Conservation (phyloP, 2,797 vertebrate species). For the Lagocephalus sceleratus region DNA sequence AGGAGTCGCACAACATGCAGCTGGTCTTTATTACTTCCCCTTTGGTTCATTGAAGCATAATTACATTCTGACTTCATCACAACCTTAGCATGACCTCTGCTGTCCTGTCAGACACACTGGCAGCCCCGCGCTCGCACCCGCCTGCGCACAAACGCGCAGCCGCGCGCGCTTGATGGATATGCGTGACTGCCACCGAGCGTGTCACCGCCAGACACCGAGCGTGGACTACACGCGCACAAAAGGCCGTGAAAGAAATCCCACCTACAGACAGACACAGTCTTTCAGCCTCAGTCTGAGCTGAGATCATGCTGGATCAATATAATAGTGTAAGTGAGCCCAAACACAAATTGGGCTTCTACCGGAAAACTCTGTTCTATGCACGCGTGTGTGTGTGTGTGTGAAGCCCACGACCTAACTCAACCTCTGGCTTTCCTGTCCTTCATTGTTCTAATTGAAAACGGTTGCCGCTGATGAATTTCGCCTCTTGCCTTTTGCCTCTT, state of each 20-base stretch:
- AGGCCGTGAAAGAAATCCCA: slow-evolving; percentile 41
- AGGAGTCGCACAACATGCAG: slow-evolving; percentile 78
- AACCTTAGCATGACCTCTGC: slow-evolving; percentile 82
- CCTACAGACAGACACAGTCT: slow-evolving; percentile 64
- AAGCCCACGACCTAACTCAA: slow-evolving; percentile 61
- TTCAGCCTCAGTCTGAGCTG: slow-evolving; percentile 70
- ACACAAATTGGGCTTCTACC: slow-evolving; percentile 74
- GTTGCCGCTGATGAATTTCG: slow-evolving; percentile 75
- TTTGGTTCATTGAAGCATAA: slow-evolving; percentile 85
- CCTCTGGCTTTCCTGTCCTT: slow-evolving; percentile 62
- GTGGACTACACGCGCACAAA: slow-evolving; percentile 29
- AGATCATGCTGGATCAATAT: slow-evolving; percentile 73
- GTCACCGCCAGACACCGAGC: slow-evolving; percentile 22
- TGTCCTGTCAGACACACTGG: slow-evolving; percentile 72
- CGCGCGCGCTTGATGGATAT: not conserved
- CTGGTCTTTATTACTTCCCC: slow-evolving; percentile 84
- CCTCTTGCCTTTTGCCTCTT: slow-evolving; percentile 15
- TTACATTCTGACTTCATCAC: slow-evolving; percentile 86
- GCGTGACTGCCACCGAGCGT: slow-evolving; percentile 15
- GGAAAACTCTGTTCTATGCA: slow-evolving; percentile 66
- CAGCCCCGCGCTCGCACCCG: slow-evolving; percentile 37
- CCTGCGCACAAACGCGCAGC: slow-evolving; percentile 9
- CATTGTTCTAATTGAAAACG: slow-evolving; percentile 70
- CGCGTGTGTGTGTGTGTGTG: slow-evolving; percentile 60
- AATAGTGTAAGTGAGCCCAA: slow-evolving; percentile 76